Conservation (phyloP, 1,140 invertebrate species). For the Oreohelix idahoensis region DNA sequence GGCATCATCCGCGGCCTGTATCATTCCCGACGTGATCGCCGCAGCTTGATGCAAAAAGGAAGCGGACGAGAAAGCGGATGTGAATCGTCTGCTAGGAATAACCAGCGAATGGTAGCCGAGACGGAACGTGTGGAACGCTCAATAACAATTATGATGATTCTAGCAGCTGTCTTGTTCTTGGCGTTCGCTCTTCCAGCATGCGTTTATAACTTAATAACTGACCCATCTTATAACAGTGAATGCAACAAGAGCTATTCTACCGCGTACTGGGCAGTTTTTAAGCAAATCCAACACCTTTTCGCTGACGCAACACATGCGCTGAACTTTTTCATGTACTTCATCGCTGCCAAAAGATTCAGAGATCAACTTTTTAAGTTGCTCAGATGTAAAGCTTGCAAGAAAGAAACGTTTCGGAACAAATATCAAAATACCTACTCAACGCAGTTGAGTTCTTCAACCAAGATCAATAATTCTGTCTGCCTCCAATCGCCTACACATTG, state of each 20-base stretch:
- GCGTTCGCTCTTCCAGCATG: slow-evolving; percentile 57
- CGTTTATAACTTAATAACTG: slow-evolving; percentile 50
- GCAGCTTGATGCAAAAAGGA: slow-evolving; percentile 18
- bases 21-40: slow-evolving; percentile 42
- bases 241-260: not conserved
- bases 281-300: slow-evolving; percentile 52
- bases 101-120: slow-evolving; percentile 42
- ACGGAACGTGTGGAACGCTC: slow-evolving; percentile 50
- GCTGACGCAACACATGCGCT: slow-evolving; percentile 58
- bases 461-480: not conserved
- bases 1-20: slow-evolving; percentile 55
- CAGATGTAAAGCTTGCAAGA: slow-evolving; percentile 20
- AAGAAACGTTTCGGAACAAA: not conserved
- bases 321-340: slow-evolving; percentile 63
- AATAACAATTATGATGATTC: slow-evolving; percentile 59
- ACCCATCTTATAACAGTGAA: not conserved
- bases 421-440: not conserved
- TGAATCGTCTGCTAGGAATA: slow-evolving; percentile 31
- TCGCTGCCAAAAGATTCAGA: slow-evolving; percentile 57
- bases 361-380: slow-evolving; percentile 42
- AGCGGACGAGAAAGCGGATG: not conserved
- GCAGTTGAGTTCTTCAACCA: not conserved
- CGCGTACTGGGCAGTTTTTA: slow-evolving; percentile 16
- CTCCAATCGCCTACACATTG: not conserved
- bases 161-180: slow-evolving; percentile 53